A percentile compares a stretch with the other conserved stretches of the same genome.
Evolutionary conservation across 1,140 invertebrate species (phyloP).

Genomic region (Drosophila ironensis): DNA sequence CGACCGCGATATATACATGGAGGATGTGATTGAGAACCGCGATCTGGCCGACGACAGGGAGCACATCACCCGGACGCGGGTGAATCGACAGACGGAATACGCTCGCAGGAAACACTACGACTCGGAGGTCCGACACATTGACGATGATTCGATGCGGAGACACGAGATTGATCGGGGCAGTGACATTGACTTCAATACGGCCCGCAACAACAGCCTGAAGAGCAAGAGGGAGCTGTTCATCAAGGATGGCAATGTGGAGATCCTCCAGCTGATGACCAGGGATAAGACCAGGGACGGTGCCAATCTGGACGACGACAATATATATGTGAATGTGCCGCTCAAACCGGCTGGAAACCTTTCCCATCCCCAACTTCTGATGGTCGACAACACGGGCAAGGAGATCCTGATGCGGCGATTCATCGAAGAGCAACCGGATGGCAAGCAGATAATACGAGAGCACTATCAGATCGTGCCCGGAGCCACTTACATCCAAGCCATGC

Average conservation of each 20-base stretch:
- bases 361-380: constrained; percentile 85
- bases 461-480: constrained; percentile 83
- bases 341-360: constrained; percentile 83
- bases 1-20: constrained; percentile 85
- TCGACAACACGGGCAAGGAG: constrained; percentile 88
- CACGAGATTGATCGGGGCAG: constrained; percentile 90
- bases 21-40: constrained; percentile 83
- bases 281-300: constrained; percentile 81
- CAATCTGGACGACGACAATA: constrained; percentile 83
- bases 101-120: constrained; percentile 85
- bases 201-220: constrained; percentile 70
- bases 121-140: constrained; percentile 85
- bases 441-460: constrained; percentile 83
- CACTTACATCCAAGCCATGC: constrained; percentile 73
- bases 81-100: constrained; percentile 73
- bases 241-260: constrained; percentile 91
- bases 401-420: constrained; percentile 91
- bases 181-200: constrained; percentile 84
- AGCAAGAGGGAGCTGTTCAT: constrained; percentile 87
- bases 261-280: constrained; percentile 89
- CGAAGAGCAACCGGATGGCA: constrained; percentile 87
- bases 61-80: constrained; percentile 75
- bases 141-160: constrained; percentile 87
- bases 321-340: constrained; percentile 84
- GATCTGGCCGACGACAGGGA: constrained; percentile 81